These are phyloP conservation scores for Corydoras sp. DNA, from an alignment of 2,113 vertebrate genomes.

Conservation along the genomic window DNA sequence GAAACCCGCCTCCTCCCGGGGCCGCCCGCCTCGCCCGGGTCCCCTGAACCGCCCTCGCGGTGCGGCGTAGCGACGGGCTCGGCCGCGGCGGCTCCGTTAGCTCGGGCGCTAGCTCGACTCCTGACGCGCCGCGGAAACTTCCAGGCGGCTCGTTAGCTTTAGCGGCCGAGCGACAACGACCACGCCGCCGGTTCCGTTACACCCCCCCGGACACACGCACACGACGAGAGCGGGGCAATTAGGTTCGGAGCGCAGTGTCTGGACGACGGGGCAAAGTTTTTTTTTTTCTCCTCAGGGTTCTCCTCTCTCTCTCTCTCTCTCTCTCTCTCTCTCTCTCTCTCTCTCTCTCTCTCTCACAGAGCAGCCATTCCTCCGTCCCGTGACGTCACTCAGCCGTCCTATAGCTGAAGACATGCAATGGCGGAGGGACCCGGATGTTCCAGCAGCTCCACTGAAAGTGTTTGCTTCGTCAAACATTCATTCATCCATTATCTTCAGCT, in stretches of 20 bases:
- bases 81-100: not conserved
- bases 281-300: slow-evolving; percentile 55
- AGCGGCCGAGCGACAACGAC: not conserved
- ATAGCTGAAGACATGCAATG: not conserved
- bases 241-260: slow-evolving; percentile 7
- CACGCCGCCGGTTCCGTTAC: not conserved
- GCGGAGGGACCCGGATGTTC: slow-evolving; percentile 39
- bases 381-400: slow-evolving; percentile 46
- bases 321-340: slow-evolving; percentile 50
- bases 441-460: not conserved
- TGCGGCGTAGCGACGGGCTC: not conserved
- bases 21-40: not conserved
- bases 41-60: not conserved
- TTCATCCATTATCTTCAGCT: too few relatives aligned
- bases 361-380: slow-evolving; percentile 68
- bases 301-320: slow-evolving; percentile 64
- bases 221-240: not conserved
- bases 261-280: slow-evolving; percentile 68
- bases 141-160: slow-evolving; percentile 1
- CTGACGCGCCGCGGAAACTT: slow-evolving; percentile 19
- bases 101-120: not conserved
- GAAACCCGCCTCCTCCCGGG: too few relatives aligned
- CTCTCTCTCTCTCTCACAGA: slow-evolving; percentile 58
- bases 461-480: too few relatives aligned
- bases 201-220: not conserved